Percentiles rank a stretch among this genome's conserved stretches.
Evolutionary conservation across 2,888 invertebrate species (phyloP).

Genomic region (Isoperla grammatica): DNA sequence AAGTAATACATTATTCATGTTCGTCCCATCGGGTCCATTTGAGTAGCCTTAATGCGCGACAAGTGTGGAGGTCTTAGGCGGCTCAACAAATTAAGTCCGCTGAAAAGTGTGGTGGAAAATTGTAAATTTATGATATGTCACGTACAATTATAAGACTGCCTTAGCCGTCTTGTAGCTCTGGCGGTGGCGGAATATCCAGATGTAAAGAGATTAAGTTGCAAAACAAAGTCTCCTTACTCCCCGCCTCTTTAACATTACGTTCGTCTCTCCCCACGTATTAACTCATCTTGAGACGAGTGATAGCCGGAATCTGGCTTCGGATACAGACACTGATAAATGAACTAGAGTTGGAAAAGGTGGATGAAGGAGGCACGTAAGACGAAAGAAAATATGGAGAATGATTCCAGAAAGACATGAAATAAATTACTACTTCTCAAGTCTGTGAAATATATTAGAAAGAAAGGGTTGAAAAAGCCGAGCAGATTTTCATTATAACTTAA

Average conservation of each 20-base stretch:
- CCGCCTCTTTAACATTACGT: neutral
- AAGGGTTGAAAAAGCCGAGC: conserved; percentile 10
- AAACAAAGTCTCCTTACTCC: conserved; percentile 1
- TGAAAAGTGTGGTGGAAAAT: too few species aligned
- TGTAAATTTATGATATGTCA: too few species aligned
- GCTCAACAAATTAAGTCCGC: too few species aligned
- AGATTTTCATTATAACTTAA: conserved; percentile 15
- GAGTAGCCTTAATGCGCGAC: too few species aligned
- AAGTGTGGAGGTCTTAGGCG: too few species aligned
- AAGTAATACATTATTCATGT: too few species aligned
- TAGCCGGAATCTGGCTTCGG: conserved; percentile 3
- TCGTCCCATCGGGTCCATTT: too few species aligned
- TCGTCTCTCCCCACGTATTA: conserved; percentile 1
- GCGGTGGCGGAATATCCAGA: too few species aligned
- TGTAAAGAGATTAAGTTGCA: conserved; percentile 1
- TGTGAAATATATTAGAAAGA: conserved; percentile 15
- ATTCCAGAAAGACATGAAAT: conserved; percentile 21
- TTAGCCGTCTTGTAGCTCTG: too few species aligned
- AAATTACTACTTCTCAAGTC: conserved; percentile 17
- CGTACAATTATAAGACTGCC: too few species aligned
- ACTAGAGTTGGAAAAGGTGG: conserved; percentile 12
- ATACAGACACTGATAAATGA: conserved; percentile 22
- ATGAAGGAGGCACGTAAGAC: conserved; percentile 12
- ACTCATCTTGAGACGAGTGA: conserved; percentile 11
- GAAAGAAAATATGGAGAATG: conserved; percentile 23